Conservation (phyloP, 2,113 vertebrate species). For the Quiscalus mexicanus region DNA sequence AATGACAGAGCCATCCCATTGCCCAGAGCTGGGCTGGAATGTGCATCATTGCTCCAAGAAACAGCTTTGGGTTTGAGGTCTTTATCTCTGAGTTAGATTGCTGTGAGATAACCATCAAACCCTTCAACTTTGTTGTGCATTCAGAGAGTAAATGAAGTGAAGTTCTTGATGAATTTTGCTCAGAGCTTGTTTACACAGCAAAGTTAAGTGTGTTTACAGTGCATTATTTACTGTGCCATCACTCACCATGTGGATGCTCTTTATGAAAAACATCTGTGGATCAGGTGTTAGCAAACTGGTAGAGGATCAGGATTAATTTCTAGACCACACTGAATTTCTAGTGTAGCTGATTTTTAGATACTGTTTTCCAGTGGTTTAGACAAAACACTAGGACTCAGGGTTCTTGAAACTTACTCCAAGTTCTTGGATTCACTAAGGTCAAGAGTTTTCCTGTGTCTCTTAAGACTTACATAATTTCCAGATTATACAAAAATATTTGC, state of each 20-base stretch:
- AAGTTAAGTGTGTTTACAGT: not conserved
- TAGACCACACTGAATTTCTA: not conserved
- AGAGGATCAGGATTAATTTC: not conserved
- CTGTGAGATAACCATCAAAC: not conserved
- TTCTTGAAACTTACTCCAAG: not conserved
- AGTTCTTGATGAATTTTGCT: constrained; percentile 2
- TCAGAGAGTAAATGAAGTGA: not conserved
- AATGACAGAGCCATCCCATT: not conserved
- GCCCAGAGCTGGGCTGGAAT: not conserved
- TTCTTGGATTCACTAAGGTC: not conserved
- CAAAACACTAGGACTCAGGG: not conserved
- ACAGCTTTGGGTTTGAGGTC: not conserved
- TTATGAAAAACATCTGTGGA: not conserved
- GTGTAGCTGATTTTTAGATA: not conserved
- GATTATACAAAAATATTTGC: not conserved
- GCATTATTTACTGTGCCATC: not conserved
- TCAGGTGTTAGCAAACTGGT: not conserved
- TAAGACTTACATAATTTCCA: not conserved
- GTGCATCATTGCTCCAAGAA: not conserved
- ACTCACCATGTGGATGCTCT: not conserved
- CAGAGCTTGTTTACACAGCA: not conserved
- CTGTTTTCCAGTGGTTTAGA: not conserved
- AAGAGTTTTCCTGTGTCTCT: not conserved
- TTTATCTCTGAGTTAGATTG: not conserved
- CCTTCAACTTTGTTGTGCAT: not conserved